A percentile compares a stretch with the other conserved stretches of the same genome.
Evolutionary conservation across 2,888 invertebrate species (phyloP).

Genomic region (Priocnemis perturbator): DNA sequence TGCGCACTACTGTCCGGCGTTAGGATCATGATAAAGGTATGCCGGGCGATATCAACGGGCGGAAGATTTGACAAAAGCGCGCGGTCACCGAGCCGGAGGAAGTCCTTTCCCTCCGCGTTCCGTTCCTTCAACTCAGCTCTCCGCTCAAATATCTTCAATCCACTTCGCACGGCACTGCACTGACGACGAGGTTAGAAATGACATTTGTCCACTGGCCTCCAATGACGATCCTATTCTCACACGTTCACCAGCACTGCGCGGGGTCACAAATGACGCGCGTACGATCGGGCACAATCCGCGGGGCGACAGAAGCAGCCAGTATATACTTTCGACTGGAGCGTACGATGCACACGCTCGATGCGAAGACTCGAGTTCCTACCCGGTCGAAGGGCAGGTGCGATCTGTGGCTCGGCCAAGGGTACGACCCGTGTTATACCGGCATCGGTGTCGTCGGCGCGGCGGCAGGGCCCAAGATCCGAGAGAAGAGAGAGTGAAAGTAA

Average conservation of each 20-base stretch:
- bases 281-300: not conserved
- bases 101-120: too few species aligned
- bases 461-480: conserved; percentile 7
- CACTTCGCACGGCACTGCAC: conserved; percentile 59
- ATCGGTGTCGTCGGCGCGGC: conserved; percentile 32
- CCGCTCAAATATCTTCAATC: conserved; percentile 26
- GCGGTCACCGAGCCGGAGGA: too few species aligned
- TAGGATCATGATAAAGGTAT: conserved; percentile 77
- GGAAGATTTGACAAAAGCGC: too few species aligned
- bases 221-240: not conserved
- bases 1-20: conserved; percentile 82
- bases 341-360: too few species aligned
- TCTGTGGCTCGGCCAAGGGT: conserved; percentile 53
- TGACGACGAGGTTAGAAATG: conserved; percentile 24
- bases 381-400: conserved; percentile 56
- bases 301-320: too few species aligned
- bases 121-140: not conserved
- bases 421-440: conserved; percentile 50
- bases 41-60: not conserved
- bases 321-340: not conserved
- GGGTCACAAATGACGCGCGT: conserved; percentile 17
- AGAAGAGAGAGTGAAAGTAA: conserved; percentile 73
- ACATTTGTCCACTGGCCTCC: conserved; percentile 40
- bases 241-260: conserved; percentile 17
- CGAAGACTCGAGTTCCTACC: conserved; percentile 40